phyloP scores from a whole-genome alignment of 2,888 invertebrate genomes.

The Philereme vetulata region DNA sequence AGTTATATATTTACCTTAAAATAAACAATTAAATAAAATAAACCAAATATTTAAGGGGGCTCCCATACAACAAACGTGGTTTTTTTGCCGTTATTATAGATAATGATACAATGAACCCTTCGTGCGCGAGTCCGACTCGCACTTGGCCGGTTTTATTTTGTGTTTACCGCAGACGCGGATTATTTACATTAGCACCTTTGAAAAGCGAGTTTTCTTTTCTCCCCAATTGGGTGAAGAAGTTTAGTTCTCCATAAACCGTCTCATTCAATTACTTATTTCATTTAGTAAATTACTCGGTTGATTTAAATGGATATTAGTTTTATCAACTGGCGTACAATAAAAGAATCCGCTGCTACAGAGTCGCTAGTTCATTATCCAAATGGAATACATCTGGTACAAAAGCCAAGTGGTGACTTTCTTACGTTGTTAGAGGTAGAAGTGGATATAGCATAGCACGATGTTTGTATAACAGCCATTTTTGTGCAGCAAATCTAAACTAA shows the following conservation, averaged over 20 bases:
- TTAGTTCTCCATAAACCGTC: background rate
- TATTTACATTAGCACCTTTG: too few relatives aligned
- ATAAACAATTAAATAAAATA: too few relatives aligned
- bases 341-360: constrained; percentile 66
- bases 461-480: background rate
- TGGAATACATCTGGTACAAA: constrained; percentile 70
- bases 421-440: background rate
- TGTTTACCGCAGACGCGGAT: too few relatives aligned
- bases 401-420: constrained; percentile 5
- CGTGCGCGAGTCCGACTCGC: too few relatives aligned
- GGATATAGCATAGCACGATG: background rate
- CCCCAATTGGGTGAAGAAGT: too few relatives aligned
- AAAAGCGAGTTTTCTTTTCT: too few relatives aligned
- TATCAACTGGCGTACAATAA: constrained; percentile 67
- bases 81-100: too few relatives aligned
- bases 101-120: too few relatives aligned
- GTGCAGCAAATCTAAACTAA: background rate
- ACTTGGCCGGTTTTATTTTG: too few relatives aligned
- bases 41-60: too few relatives aligned
- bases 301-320: constrained; percentile 57
- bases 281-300: constrained; percentile 38
- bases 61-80: too few relatives aligned
- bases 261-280: constrained; percentile 33
- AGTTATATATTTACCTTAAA: too few relatives aligned
- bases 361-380: constrained; percentile 83